These are phyloP conservation scores for Limonius californicus DNA, from an alignment of 1,140 invertebrate genomes.

Conservation along the genomic window DNA sequence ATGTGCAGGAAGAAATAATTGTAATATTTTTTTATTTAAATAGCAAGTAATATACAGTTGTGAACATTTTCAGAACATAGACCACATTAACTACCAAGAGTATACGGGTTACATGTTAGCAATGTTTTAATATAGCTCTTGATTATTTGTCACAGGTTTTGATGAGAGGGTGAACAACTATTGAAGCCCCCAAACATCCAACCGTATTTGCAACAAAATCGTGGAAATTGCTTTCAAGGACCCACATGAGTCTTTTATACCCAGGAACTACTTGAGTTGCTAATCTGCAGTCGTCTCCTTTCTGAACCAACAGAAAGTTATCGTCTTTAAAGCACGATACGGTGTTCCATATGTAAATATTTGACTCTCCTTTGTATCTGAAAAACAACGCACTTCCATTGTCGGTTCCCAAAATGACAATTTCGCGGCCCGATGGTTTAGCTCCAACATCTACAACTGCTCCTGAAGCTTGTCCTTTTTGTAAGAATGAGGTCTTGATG, in stretches of 20 bases:
- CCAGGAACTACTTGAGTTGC: constrained; percentile 58
- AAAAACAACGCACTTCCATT: constrained; percentile 56
- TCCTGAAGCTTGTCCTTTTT: constrained; percentile 50
- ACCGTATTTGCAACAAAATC: constrained; percentile 57
- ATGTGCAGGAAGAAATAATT: too few species aligned
- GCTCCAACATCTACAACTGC: constrained; percentile 54
- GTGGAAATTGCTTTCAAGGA: constrained; percentile 61
- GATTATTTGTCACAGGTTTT: constrained; percentile 42
- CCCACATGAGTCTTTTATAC: constrained; percentile 57
- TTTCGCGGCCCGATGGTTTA: constrained; percentile 51
- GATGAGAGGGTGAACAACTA: constrained; percentile 43
- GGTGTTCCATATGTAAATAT: constrained; percentile 60
- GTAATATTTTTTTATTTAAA: too few species aligned
- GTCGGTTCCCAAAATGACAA: constrained; percentile 60
- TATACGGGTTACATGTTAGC: too few species aligned
- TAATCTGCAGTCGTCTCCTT: constrained; percentile 55
- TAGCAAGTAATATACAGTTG: too few species aligned
- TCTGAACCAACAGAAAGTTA: constrained; percentile 56
- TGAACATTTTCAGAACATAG: too few species aligned
- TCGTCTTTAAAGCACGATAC: constrained; percentile 52
- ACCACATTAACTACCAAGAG: too few species aligned
- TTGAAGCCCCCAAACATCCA: constrained; percentile 52
- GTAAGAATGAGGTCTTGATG: constrained; percentile 51
- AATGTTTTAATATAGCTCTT: too few species aligned
- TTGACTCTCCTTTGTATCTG: constrained; percentile 55